These are phyloP conservation scores for Nothobranchius furzeri DNA, from an alignment of 2,113 vertebrate genomes.

Conservation along the genomic window DNA sequence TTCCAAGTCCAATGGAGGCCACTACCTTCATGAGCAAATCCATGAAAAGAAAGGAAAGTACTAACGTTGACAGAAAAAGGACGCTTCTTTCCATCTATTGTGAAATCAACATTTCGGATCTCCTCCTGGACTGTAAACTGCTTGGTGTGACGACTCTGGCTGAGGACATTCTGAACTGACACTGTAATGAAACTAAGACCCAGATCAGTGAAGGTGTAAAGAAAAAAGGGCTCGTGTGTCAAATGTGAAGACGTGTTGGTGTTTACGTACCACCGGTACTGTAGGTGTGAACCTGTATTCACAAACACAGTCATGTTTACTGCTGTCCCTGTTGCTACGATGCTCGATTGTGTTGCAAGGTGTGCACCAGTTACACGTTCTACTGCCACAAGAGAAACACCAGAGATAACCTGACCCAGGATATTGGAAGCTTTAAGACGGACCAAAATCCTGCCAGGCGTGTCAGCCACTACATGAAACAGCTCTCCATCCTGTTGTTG, in stretches of 20 bases:
- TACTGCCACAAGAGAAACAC: conserved; percentile 61
- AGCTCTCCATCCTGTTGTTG: conserved; percentile 27
- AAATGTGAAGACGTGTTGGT: conserved; percentile 20
- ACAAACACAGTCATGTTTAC: conserved; percentile 70
- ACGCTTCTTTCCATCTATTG: conserved; percentile 42
- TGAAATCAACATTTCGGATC: conserved; percentile 67
- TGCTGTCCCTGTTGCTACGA: conserved; percentile 50
- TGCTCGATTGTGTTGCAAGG: conserved; percentile 42
- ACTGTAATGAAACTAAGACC: conserved; percentile 65
- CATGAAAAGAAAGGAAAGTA: conserved; percentile 44
- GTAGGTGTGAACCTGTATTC: conserved; percentile 68
- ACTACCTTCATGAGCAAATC: conserved; percentile 58
- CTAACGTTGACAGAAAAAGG: conserved; percentile 64
- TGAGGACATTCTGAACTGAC: conserved; percentile 70
- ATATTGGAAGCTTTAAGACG: conserved; percentile 71
- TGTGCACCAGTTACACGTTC: conserved; percentile 57
- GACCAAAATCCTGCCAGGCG: conserved; percentile 61
- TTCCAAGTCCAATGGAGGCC: conserved; percentile 76
- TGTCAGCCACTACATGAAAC: conserved; percentile 58
- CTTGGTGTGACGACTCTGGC: conserved; percentile 59
- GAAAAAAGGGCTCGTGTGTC: conserved; percentile 60
- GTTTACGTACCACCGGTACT: conserved; percentile 72
- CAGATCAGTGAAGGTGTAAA: conserved; percentile 59
- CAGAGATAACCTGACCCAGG: conserved; percentile 54
- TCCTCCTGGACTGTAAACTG: conserved; percentile 71